A percentile compares a stretch with the other conserved stretches of the same genome.
phyloP scores from a whole-genome alignment of 2,797 vertebrate genomes.

The Anguilla obscura region DNA sequence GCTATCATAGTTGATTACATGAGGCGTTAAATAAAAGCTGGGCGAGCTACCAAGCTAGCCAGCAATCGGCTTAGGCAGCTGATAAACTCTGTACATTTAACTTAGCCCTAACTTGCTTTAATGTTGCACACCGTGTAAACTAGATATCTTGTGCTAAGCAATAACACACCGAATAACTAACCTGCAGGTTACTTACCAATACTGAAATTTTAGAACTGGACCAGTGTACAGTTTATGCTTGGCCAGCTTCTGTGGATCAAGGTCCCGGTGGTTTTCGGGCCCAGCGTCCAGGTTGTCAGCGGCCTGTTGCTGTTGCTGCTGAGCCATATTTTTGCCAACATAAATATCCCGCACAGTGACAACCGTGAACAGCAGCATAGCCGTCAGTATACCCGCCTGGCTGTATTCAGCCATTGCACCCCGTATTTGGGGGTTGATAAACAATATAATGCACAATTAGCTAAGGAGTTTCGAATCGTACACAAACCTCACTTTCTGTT shows the following conservation, averaged over 20 bases:
- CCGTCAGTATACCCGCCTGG: slow-evolving; percentile 65
- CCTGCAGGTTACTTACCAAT: slow-evolving; percentile 62
- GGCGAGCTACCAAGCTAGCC: too few species aligned
- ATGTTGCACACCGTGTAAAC: not conserved
- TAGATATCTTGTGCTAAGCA: not conserved
- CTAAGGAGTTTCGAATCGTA: not conserved
- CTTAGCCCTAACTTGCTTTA: too few species aligned
- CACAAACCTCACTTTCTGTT: not conserved
- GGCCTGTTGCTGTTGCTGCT: slow-evolving; percentile 43
- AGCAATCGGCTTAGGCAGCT: too few species aligned
- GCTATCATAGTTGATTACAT: too few species aligned
- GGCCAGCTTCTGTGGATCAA: slow-evolving; percentile 48
- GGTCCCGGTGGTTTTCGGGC: slow-evolving; percentile 33
- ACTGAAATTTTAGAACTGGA: slow-evolving; percentile 71
- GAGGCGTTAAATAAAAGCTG: too few species aligned
- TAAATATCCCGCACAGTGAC: slow-evolving; percentile 72
- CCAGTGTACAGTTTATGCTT: slow-evolving; percentile 63
- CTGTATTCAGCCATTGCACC: slow-evolving; percentile 72
- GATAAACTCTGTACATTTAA: too few species aligned
- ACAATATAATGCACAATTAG: not conserved
- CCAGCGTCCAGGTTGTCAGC: slow-evolving; percentile 36
- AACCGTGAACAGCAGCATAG: slow-evolving; percentile 68
- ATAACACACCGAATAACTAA: not conserved
- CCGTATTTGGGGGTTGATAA: not conserved
- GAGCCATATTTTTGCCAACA: slow-evolving; percentile 53